These are phyloP conservation scores for Poeciliopsis occidentalis DNA, from an alignment of 2,113 vertebrate genomes.

Conservation along the genomic window DNA sequence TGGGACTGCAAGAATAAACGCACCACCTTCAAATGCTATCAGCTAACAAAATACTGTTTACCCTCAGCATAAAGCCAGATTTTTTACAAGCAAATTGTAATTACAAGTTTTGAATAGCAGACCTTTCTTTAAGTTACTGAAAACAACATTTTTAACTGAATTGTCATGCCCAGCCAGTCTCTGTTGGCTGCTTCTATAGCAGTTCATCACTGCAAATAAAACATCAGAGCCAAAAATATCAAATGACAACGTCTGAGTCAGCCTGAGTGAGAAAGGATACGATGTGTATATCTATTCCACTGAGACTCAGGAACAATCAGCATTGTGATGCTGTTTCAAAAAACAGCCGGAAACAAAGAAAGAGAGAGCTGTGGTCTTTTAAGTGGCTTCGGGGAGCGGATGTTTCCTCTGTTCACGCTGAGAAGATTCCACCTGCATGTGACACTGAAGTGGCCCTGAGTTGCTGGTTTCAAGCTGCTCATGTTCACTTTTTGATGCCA, in stretches of 20 bases:
- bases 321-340: slow-evolving; percentile 34
- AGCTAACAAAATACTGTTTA: neutral
- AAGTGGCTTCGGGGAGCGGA: slow-evolving; percentile 47
- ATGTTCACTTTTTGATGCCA: slow-evolving; percentile 48
- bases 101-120: neutral
- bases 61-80: neutral
- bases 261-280: neutral
- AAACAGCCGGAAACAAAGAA: slow-evolving; percentile 46
- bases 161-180: neutral
- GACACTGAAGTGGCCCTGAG: slow-evolving; percentile 40
- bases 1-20: neutral
- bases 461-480: slow-evolving; percentile 43
- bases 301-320: slow-evolving; percentile 32
- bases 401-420: slow-evolving; percentile 53
- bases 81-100: neutral
- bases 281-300: slow-evolving; percentile 20
- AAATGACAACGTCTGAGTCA: slow-evolving; percentile 12
- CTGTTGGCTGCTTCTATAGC: neutral
- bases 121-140: slow-evolving; percentile 8
- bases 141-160: neutral
- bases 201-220: neutral
- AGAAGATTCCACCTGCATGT: slow-evolving; percentile 60
- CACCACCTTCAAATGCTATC: neutral
- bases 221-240: slow-evolving; percentile 11
- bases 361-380: slow-evolving; percentile 33